These are phyloP conservation scores for Rhimphoctona megacephalus DNA, from an alignment of 2,888 invertebrate genomes.

Conservation along the genomic window DNA sequence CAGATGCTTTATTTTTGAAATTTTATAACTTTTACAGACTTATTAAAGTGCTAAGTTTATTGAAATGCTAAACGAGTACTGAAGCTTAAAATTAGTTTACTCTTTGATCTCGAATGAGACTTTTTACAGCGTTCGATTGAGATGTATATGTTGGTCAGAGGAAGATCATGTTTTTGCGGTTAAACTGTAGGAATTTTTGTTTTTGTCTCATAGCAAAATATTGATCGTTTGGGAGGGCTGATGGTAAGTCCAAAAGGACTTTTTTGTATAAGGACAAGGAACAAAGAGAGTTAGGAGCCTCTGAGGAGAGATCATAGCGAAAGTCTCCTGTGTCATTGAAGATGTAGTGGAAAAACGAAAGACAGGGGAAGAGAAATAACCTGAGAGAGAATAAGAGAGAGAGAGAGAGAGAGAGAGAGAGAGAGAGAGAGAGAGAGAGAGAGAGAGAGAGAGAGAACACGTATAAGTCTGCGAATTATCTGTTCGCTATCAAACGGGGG, in stretches of 20 bases:
- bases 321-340: conserved; percentile 42
- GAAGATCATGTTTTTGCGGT: not conserved
- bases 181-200: conserved; percentile 20
- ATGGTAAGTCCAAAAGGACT: conserved; percentile 28
- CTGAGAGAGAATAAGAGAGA: too few species aligned
- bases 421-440: conserved; percentile 69
- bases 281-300: conserved; percentile 55
- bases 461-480: conserved; percentile 73
- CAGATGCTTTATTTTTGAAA: not conserved
- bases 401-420: too few species aligned
- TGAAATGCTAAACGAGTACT: not conserved
- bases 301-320: conserved; percentile 60
- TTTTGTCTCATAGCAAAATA: conserved; percentile 54
- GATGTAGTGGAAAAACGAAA: conserved; percentile 60
- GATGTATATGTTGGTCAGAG: not conserved
- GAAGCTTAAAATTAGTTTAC: too few species aligned
- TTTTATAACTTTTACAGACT: not conserved
- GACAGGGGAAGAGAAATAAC: conserved; percentile 54
- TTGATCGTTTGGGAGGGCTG: conserved; percentile 38
- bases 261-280: conserved; percentile 36
- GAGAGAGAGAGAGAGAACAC: conserved; percentile 17
- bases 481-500: conserved; percentile 54
- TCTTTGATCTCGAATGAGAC: too few species aligned
- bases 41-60: not conserved
- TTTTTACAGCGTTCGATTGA: not conserved